Percentiles rank a stretch among this genome's conserved stretches.
Evolutionary conservation across 2,113 vertebrate genomes (phyloP).

Genomic region (Tiliqua scincoides): DNA sequence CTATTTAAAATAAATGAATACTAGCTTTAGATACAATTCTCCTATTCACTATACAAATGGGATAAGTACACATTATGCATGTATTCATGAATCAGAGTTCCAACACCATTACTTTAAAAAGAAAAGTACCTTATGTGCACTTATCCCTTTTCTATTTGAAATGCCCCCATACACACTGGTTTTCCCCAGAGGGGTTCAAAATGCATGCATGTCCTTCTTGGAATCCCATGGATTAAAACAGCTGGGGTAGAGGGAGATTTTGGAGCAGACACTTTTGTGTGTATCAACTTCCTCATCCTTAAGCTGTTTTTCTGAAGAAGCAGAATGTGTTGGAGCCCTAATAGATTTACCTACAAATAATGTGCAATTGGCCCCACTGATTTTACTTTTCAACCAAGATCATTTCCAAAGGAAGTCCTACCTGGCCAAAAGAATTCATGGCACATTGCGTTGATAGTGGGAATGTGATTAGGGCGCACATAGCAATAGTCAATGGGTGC

Average conservation of each 20-base stretch:
- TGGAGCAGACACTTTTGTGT: background rate
- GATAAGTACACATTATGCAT: background rate
- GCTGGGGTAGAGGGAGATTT: background rate
- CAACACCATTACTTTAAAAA: background rate
- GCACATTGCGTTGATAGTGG: slow-evolving; percentile 96
- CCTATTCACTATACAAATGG: background rate
- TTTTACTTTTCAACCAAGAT: background rate
- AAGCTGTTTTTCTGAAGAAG: background rate
- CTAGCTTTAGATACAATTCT: slow-evolving; percentile 12
- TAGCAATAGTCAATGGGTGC: slow-evolving; percentile 96
- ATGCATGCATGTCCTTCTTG: background rate
- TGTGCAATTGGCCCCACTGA: slow-evolving; percentile 9
- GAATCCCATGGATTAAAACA: background rate
- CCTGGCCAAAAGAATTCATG: slow-evolving; percentile 98
- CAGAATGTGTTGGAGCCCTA: background rate
- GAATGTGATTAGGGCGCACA: slow-evolving; percentile 93
- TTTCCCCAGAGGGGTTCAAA: background rate
- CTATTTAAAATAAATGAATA: slow-evolving; percentile 39
- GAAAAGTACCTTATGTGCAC: background rate
- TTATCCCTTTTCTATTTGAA: no score
- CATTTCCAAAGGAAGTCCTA: slow-evolving; percentile 65
- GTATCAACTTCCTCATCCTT: background rate
- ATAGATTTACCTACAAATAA: background rate
- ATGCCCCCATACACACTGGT: no score
- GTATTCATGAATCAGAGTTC: background rate